Base-by-base conservation (phyloP, 2,888 invertebrate genomes). In the Lydus trimaculatus region DNA sequence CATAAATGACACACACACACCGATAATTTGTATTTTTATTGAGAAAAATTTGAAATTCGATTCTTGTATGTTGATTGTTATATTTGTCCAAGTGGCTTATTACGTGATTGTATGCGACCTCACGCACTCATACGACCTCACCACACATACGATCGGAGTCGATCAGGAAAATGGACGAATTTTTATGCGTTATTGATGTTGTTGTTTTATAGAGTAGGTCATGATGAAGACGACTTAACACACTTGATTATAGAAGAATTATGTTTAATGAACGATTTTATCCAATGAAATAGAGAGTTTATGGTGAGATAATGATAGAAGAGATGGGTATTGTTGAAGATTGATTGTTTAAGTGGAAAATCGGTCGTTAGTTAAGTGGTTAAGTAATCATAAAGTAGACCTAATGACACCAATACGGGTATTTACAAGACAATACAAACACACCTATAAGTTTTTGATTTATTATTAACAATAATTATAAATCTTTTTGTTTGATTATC, bases 41-140 rank as follows among this genome's bases (percentile, higher is more conserved):
- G 17, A 9, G 20, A 48, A 48, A 48, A 52, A 25, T 13, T 43
- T 23, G 13, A 15, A 52, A 52, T 52, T 52, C 52, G 52, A 13
- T 5, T 23, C 52, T 52, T 39, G 61, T 56, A 25, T 31, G 62
- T 39, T 59, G 52, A 39, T 58, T 39, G 43, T 66, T 63, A 63
- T 63, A n/a, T n/a, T 60, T 59, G 52, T 64, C 31, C 60, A 60
- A 60, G 61, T 48, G 20, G 20, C 58, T n/a, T 43, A 59, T 20
- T 28, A 70, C 69, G 69, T 69, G 65, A 61, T 52, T 63, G 39
- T 64, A 73, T 73, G 69, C 71, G 73, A 69, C 71, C 73, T 69
- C 73, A 71, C 65, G 69, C 73, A 71, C 71, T 67, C 9, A 20
- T 5, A 20, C 11, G 15, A 13, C n/a, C 39, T 71, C n/a, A n/a